Evolutionary conservation across 2,113 vertebrate species (phyloP).

Genomic region (Prunella himalayana): DNA sequence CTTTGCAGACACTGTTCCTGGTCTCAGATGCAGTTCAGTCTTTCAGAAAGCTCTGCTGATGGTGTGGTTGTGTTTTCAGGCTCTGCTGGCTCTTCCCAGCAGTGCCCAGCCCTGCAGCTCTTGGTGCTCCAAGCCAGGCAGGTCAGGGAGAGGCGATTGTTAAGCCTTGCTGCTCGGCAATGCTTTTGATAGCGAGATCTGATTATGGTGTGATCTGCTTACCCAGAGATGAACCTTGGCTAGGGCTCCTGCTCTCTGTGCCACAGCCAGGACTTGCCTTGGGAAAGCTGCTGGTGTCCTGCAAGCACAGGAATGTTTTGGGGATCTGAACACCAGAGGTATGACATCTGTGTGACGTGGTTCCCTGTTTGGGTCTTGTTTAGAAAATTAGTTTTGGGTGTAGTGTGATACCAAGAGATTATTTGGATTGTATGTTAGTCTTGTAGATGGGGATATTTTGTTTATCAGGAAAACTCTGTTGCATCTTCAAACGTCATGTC

Average conservation of each 20-base stretch:
- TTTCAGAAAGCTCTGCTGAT: not conserved
- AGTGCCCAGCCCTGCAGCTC: not conserved
- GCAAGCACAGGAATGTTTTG: not conserved
- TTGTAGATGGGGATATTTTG: not conserved
- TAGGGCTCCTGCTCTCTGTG: not conserved
- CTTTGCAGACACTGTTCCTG: not conserved
- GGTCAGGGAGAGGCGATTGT: slow-evolving; percentile 2
- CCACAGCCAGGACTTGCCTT: not conserved
- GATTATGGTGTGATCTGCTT: slow-evolving; percentile 12
- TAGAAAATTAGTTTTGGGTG: not conserved
- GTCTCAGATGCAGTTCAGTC: not conserved
- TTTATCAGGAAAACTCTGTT: not conserved
- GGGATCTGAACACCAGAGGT: not conserved
- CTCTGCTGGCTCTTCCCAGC: not conserved
- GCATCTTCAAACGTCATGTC: not conserved
- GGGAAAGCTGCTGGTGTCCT: not conserved
- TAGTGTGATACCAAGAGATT: not conserved
- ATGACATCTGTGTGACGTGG: not conserved
- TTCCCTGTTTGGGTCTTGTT: not conserved
- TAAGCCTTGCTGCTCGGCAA: not conserved
- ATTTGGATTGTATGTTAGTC: not conserved
- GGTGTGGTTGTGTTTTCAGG: not conserved
- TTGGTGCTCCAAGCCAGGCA: not conserved
- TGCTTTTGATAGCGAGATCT: slow-evolving; percentile 8
- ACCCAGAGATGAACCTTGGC: not conserved